Conservation (phyloP, 2,113 vertebrate genomes). For the Ochotona princeps region DNA sequence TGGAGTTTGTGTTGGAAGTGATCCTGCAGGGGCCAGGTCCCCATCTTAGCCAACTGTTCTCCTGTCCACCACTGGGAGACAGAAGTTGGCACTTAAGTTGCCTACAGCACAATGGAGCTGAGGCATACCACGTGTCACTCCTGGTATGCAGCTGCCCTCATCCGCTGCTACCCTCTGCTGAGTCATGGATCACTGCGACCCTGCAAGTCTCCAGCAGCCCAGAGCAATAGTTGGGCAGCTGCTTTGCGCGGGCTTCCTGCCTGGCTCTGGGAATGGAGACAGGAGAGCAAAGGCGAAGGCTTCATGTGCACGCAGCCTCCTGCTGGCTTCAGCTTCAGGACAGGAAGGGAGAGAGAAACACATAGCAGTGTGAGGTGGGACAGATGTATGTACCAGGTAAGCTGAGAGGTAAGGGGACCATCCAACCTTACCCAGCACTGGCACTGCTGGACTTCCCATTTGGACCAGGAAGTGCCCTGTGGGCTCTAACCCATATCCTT, state of each 20-base stretch:
- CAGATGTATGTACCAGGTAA: fast-evolving
- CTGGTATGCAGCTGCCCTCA: not conserved
- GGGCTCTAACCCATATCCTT: not conserved
- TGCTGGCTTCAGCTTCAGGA: not conserved
- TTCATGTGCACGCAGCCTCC: fast-evolving
- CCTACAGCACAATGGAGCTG: not conserved
- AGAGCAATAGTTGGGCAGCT: not conserved
- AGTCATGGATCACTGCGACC: fast-evolving
- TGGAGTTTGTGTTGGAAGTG: not conserved
- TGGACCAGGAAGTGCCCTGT: not conserved
- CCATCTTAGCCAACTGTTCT: fast-evolving
- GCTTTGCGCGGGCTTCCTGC: fast-evolving
- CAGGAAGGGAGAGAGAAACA: not conserved
- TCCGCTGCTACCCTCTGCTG: not conserved
- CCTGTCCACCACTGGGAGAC: not conserved
- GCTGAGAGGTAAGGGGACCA: not conserved
- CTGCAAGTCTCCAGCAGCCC: not conserved
- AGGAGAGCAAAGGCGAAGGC: not conserved
- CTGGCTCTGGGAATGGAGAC: not conserved
- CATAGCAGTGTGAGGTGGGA: not conserved
- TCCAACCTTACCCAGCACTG: fast-evolving
- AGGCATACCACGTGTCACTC: not conserved
- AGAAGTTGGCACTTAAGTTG: not conserved
- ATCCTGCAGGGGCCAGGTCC: not conserved
- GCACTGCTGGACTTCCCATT: not conserved